A percentile compares a stretch with the other conserved stretches of the same genome.
phyloP scores from a whole-genome alignment of 2,113 vertebrate genomes.

The Arvicanthis niloticus region DNA sequence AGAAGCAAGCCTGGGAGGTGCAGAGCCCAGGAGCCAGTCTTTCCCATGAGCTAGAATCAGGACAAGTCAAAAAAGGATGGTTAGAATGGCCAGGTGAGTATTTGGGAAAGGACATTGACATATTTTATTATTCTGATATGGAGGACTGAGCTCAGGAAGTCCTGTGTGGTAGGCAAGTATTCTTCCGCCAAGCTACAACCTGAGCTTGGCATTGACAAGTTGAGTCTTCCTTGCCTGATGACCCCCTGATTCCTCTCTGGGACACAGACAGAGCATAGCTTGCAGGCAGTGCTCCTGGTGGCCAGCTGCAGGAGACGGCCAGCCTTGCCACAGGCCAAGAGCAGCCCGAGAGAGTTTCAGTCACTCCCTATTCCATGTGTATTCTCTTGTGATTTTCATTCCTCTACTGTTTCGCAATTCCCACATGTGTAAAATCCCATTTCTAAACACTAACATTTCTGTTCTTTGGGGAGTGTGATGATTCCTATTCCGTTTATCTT shows the following conservation, averaged over 20 bases:
- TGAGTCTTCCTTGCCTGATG: background rate
- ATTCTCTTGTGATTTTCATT: background rate
- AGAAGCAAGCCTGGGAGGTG: background rate
- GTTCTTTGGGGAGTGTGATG: background rate
- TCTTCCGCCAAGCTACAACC: background rate
- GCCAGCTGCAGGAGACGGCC: background rate
- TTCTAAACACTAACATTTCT: background rate
- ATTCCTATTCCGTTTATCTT: background rate
- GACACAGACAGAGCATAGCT: background rate
- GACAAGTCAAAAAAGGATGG: rapidly evolving
- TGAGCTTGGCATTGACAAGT: background rate
- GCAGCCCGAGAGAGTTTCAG: background rate
- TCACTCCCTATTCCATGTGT: too few species aligned
- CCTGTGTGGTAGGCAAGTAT: background rate
- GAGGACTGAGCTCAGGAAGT: background rate
- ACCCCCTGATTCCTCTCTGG: background rate
- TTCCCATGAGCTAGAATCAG: background rate
- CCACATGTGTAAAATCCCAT: background rate
- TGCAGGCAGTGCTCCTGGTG: background rate
- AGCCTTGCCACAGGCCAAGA: background rate
- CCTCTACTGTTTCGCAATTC: background rate
- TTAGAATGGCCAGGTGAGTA: background rate
- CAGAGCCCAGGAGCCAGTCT: too few species aligned
- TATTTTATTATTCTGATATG: background rate
- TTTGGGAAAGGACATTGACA: background rate